Percentiles rank a stretch among this genome's conserved stretches.
Evolutionary conservation across 1,140 invertebrate species (phyloP).

Genomic region (Aphelenchoides besseyi): DNA sequence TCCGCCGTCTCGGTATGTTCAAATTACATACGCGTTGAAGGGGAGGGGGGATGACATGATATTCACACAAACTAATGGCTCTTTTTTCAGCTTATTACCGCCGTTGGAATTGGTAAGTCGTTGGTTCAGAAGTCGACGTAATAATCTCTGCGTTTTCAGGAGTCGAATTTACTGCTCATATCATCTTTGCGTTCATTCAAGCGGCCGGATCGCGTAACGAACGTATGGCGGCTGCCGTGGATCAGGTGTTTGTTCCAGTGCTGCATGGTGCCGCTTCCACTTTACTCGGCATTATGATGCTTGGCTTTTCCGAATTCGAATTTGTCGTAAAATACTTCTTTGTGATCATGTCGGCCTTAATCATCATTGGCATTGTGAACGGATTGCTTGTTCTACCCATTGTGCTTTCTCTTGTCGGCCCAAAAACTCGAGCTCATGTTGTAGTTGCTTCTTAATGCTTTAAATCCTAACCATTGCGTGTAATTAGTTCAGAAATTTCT

Average conservation of each 20-base stretch:
- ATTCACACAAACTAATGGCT: no score
- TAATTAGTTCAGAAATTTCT: no score
- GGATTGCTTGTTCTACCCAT: constrained; percentile 74
- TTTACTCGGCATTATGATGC: constrained; percentile 76
- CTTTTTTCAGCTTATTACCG: constrained; percentile 79
- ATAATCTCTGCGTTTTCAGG: constrained; percentile 64
- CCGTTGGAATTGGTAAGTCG: constrained; percentile 71
- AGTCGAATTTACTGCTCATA: constrained; percentile 80
- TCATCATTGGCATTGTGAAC: constrained; percentile 81
- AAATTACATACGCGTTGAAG: no score
- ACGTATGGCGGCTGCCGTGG: constrained; percentile 71
- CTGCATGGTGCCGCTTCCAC: constrained; percentile 80
- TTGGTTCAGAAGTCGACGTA: not conserved
- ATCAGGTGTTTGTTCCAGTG: constrained; percentile 76
- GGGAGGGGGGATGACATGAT: no score
- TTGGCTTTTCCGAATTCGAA: constrained; percentile 88
- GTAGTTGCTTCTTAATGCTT: not conserved
- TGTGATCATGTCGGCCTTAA: constrained; percentile 75
- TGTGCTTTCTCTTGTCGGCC: constrained; percentile 79
- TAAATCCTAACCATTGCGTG: no score
- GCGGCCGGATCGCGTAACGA: constrained; percentile 77
- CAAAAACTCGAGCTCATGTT: constrained; percentile 75
- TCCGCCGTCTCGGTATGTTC: constrained; percentile 82
- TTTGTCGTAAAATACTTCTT: constrained; percentile 91
- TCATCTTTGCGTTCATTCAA: constrained; percentile 81